Evolutionary conservation across 2,888 invertebrate genomes (phyloP).

Genomic region (Protonemura montana): DNA sequence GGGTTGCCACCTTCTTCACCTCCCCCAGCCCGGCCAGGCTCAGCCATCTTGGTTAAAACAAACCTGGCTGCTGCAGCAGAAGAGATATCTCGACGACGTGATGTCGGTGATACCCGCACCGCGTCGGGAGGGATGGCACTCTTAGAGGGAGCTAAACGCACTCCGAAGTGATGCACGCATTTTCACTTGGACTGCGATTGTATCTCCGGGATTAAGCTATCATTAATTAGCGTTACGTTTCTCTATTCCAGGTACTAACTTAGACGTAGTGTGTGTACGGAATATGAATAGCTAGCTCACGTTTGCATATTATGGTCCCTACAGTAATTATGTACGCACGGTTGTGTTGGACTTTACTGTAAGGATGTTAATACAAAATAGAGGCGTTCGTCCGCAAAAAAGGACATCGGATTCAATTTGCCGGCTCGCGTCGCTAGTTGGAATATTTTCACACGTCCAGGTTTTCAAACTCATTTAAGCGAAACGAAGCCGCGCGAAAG

Average conservation of each 20-base stretch:
- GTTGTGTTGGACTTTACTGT: not conserved
- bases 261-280: not conserved
- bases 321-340: not conserved
- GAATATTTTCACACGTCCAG: slow-evolving; percentile 7
- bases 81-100: slow-evolving; percentile 16
- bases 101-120: not conserved
- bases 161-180: not conserved
- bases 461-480: slow-evolving; percentile 7
- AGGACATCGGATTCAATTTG: not conserved
- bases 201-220: not conserved
- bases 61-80: not conserved
- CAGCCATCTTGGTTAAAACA: slow-evolving; percentile 3
- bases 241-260: not conserved
- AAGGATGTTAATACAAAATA: not conserved
- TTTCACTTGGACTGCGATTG: slow-evolving; percentile 8
- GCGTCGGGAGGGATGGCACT: not conserved
- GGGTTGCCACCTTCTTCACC: not conserved
- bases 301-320: not conserved
- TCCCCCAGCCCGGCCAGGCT: not conserved
- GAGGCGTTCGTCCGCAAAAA: not conserved
- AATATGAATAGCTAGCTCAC: not conserved
- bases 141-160: not conserved
- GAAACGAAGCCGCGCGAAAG: slow-evolving; percentile 1
- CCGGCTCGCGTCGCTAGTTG: not conserved
- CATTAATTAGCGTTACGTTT: slow-evolving; percentile 26